Percentiles rank a stretch among this genome's conserved stretches.
Conservation (phyloP, 2,888 invertebrate species). For the Ennomos quercinarius region DNA sequence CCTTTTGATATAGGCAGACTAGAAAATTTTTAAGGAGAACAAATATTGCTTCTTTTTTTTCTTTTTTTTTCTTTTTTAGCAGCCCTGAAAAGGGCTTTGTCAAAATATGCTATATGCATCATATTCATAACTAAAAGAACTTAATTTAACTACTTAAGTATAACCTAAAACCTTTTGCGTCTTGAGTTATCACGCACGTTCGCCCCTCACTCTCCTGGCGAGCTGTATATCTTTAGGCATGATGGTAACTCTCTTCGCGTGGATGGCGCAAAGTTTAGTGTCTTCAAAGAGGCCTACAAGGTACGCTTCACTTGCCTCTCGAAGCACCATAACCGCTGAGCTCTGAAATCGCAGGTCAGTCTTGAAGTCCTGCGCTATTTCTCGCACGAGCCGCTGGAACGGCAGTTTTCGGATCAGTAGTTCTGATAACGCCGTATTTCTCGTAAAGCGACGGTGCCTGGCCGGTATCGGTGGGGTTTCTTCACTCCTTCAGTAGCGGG, state of each 20-base stretch:
- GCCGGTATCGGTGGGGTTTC: slow-evolving; percentile 89
- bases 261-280: slow-evolving; percentile 92
- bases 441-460: slow-evolving; percentile 88
- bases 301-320: slow-evolving; percentile 87
- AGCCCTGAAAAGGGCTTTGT: slow-evolving; percentile 83
- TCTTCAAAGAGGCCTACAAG: slow-evolving; percentile 90
- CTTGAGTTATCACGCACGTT: slow-evolving; percentile 53
- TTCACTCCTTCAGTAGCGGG: slow-evolving; percentile 91
- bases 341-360: slow-evolving; percentile 89
- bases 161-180: neutral
- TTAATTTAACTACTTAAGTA: too few species aligned
- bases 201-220: slow-evolving; percentile 70
- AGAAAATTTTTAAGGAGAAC: too few species aligned
- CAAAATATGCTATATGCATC: slow-evolving; percentile 30
- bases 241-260: slow-evolving; percentile 82
- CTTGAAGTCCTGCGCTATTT: slow-evolving; percentile 91
- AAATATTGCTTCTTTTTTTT: too few species aligned
- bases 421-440: slow-evolving; percentile 91
- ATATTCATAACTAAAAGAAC: slow-evolving; percentile 7
- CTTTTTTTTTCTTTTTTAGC: too few species aligned
- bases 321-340: slow-evolving; percentile 89
- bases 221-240: slow-evolving; percentile 76
- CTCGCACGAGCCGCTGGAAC: slow-evolving; percentile 89
- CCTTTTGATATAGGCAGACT: too few species aligned
- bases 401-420: slow-evolving; percentile 89